Conservation (phyloP, 2,113 vertebrate species). For the Proterorhinus semilunaris region DNA sequence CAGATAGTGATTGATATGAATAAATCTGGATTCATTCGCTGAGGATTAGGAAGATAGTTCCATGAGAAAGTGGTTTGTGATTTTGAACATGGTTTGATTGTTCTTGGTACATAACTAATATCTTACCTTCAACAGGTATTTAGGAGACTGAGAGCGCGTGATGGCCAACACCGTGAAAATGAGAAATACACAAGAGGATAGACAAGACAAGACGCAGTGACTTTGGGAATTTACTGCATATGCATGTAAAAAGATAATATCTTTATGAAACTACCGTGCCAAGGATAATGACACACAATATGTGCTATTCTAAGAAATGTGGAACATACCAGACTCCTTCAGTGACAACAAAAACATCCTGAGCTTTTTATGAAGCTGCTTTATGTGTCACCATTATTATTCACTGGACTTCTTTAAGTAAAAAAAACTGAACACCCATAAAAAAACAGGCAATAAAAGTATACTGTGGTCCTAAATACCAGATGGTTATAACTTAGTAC, state of each 20-base stretch:
- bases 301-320: too few relatives aligned
- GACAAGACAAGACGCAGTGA: slow-evolving; percentile 47
- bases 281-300: background rate
- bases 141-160: slow-evolving; percentile 76
- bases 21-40: slow-evolving; percentile 24
- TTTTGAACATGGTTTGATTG: slow-evolving; percentile 7
- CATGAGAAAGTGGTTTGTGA: background rate
- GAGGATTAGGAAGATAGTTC: background rate
- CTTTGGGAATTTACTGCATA: slow-evolving; percentile 17
- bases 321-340: background rate
- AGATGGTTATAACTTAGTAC: slow-evolving; percentile 65
- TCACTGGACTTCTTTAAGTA: slow-evolving; percentile 13
- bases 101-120: slow-evolving; percentile 7
- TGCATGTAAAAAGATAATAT: background rate
- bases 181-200: slow-evolving; percentile 57
- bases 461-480: slow-evolving; percentile 36
- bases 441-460: slow-evolving; percentile 44
- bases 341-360: background rate
- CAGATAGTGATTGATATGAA: slow-evolving; percentile 34
- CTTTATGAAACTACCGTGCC: background rate
- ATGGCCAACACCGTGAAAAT: slow-evolving; percentile 55
- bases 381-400: slow-evolving; percentile 6
- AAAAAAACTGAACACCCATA: slow-evolving; percentile 26
- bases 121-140: slow-evolving; percentile 84
- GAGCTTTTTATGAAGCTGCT: background rate